Percentiles rank a stretch among this genome's conserved stretches.
phyloP scores from a whole-genome alignment of 2,797 vertebrate species.

The Myotis daubentonii region DNA sequence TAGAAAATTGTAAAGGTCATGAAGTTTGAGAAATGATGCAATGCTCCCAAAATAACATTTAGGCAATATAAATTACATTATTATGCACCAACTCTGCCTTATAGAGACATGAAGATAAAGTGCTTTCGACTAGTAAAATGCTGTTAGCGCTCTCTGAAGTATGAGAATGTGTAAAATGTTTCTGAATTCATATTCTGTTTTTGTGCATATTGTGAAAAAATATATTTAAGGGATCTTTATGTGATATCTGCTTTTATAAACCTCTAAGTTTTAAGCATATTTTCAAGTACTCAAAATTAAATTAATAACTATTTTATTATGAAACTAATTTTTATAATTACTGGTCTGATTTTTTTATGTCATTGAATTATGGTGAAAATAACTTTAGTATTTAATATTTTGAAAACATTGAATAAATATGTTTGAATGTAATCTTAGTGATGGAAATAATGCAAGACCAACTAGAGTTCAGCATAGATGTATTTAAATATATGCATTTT shows the following conservation, averaged over 20 bases:
- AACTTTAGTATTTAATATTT: slow-evolving; percentile 52
- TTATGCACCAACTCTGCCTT: slow-evolving; percentile 99
- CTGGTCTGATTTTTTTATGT: slow-evolving; percentile 39
- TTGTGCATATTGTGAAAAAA: slow-evolving; percentile 90
- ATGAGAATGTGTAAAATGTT: slow-evolving; percentile 99
- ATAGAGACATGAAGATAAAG: slow-evolving; percentile 99
- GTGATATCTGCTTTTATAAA: slow-evolving; percentile 77
- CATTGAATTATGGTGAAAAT: slow-evolving; percentile 16
- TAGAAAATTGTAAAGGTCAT: slow-evolving; percentile 99
- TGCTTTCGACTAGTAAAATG: slow-evolving; percentile 98
- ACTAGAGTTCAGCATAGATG: slow-evolving; percentile 68
- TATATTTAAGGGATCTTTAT: slow-evolving; percentile 86
- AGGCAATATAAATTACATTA: slow-evolving; percentile 99
- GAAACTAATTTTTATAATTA: slow-evolving; percentile 79
- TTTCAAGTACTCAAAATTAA: slow-evolving; percentile 74
- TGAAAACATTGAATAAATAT: slow-evolving; percentile 54
- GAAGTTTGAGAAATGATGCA: slow-evolving; percentile 99
- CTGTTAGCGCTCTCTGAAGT: slow-evolving; percentile 99
- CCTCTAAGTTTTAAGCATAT: slow-evolving; percentile 77
- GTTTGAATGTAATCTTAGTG: slow-evolving; percentile 50
- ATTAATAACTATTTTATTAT: slow-evolving; percentile 70
- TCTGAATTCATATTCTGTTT: slow-evolving; percentile 96
- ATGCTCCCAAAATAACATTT: slow-evolving; percentile 99
- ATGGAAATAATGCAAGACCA: slow-evolving; percentile 48
- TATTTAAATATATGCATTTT: slow-evolving; percentile 58